Base-by-base conservation (phyloP, 2,113 vertebrate genomes). In the Mirza zaza region DNA sequence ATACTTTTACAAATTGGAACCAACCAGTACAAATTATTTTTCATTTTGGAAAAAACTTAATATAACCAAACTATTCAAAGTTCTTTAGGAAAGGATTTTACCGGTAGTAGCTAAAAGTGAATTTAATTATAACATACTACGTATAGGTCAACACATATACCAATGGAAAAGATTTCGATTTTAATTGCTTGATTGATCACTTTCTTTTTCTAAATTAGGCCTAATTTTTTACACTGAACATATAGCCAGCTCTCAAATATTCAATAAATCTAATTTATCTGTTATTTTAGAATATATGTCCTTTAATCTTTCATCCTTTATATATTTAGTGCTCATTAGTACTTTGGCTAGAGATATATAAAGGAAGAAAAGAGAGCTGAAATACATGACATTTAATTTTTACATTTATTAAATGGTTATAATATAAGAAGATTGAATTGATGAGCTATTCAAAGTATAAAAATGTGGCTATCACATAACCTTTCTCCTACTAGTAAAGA, bases 121-220 rank as follows among this genome's bases (percentile, higher is more conserved):
- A 84, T 83, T 80, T 94, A 96, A 89, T 91, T 77, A 88, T 91
- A 94, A 87, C 9, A 83, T 39, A 87, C 17, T 36, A 36, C 34
- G 32, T 67, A 34, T 65, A 32, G 29, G 59, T 61, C 23, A 65
- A 89, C 27, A 93, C 36, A 52, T 59, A 96, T 5, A 57, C 59
- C 52, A 52, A 52, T 79, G 48, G 76, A 52, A 84, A 88, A 91
- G 23, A 91, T 94, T 91, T 96, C 61, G 65, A 73, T 90, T 87
- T 79, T 50, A 94, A 92, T 8, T 94, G 57, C 86, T 79, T 84
- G 65, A 91, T 5, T 87, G 52, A 63, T 11, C n/a, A 89, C 12
- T 70, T 55, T 73, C 86, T 88, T 88, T 95, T 91, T 79, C 61
- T 80, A 95, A 97, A 75, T 91, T 86, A 92, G 36, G 50, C 2